Base-by-base conservation (phyloP, 2,888 invertebrate genomes). In the Camptogramma bilineatum region DNA sequence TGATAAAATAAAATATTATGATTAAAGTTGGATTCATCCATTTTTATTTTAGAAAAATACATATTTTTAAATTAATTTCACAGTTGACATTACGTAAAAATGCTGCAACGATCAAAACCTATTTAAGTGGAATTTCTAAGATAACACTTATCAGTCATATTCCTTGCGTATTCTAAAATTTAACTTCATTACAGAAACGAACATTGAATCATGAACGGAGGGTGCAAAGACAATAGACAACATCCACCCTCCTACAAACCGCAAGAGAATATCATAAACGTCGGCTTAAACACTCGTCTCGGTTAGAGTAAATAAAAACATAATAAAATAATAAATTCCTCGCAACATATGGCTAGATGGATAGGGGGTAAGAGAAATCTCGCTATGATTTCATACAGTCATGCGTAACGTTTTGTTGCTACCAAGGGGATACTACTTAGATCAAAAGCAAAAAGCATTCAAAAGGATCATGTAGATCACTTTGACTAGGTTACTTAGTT, bases 221-320 rank as follows among this genome's bases (percentile, higher is more conserved):
- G 91, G 90, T 87, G 87, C 78, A 77, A 81, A 79, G 89, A 91
- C 91, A 91, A 91, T 90, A 75, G 84, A 81, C 85, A 85, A 87
- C 87, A 88, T 79, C 79, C 84, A 78, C 90, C 91, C 91, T 87
- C 86, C 87, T 68, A 68, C 80, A 87, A 90, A 85, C 92, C 92
- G 82, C 93, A 86, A 74, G 90, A 91, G 90, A 91, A 90, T 91
- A 90, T 92, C 88, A 91, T 92, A 92, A 92, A 91, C 86, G 91
- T 88, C 91, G 84, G 90, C 91, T 93, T 91, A 91, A 93, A 91
- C 92, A 91, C 91, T 88, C 89, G 83, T 90, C 91, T 87, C 89
- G 65, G 73, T 78, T 82, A 81, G 84, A 88, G 85, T 91, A 91
- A 92, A 92, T 92, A 91, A 91, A 91, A 91, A 90, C 87, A 86